These are phyloP conservation scores for Smithornis capensis DNA, from an alignment of 2,113 vertebrate genomes.

Conservation along the genomic window DNA sequence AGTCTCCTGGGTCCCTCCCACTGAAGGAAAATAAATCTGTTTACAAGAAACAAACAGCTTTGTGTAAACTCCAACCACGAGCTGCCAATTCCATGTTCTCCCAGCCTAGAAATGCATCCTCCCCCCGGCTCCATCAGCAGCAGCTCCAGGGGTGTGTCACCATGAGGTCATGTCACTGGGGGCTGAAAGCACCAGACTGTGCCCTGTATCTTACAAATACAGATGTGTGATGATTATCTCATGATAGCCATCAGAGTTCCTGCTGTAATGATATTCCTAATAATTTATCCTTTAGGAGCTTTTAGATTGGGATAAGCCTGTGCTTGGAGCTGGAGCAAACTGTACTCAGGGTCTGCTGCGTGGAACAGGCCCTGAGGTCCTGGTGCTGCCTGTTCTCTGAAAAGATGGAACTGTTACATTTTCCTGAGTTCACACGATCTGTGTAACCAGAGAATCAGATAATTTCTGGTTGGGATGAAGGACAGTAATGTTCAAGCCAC, in stretches of 20 bases:
- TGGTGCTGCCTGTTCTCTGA: neutral
- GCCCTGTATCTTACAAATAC: neutral
- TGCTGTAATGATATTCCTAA: neutral
- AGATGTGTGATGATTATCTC: conserved; percentile 10
- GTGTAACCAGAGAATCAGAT: neutral
- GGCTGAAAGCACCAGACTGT: neutral
- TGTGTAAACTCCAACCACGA: neutral
- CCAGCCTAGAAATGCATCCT: neutral
- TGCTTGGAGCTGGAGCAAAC: neutral
- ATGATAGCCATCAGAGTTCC: neutral
- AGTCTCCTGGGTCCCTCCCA: neutral
- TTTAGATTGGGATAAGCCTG: neutral
- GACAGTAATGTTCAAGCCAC: neutral
- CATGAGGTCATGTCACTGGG: conserved; percentile 4
- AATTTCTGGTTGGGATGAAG: neutral
- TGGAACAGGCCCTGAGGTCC: neutral
- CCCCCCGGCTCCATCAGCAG: neutral
- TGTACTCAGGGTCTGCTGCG: neutral
- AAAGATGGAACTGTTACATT: neutral
- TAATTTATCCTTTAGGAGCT: neutral
- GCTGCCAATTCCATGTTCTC: neutral
- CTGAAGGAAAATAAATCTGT: neutral
- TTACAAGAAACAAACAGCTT: conserved; percentile 8
- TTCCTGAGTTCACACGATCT: neutral
- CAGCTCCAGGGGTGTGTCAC: neutral